Evolutionary conservation across 2,113 vertebrate genomes (phyloP).

Genomic region (Hypocryptadius cinnamomeus): DNA sequence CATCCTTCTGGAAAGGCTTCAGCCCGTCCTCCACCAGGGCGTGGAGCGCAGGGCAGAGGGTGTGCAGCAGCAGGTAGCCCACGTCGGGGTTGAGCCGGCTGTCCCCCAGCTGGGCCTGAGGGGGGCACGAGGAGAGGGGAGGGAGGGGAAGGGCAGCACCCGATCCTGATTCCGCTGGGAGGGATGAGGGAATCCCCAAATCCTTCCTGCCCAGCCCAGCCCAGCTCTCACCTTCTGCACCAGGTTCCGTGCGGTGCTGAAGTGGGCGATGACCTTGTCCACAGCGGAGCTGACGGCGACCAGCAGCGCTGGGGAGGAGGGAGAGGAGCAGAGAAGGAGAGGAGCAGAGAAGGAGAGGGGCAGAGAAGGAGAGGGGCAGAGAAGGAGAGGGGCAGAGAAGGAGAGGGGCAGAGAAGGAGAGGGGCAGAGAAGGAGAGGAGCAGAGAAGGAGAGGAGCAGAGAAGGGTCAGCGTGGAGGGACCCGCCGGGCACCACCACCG

Average conservation of each 20-base stretch:
- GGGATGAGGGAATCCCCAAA: background rate
- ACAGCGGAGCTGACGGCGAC: slow-evolving; percentile 82
- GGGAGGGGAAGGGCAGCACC: background rate
- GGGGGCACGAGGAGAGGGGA: background rate
- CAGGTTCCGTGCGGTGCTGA: slow-evolving; percentile 83
- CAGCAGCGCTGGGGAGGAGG: slow-evolving; percentile 74
- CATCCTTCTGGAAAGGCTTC: slow-evolving; percentile 91
- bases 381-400: no score
- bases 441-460: background rate
- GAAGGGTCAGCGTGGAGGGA: background rate
- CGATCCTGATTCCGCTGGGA: background rate
- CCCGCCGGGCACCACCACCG: background rate
- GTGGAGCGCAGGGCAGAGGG: slow-evolving; percentile 86
- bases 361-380: no score
- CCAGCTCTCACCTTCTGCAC: slow-evolving; percentile 86
- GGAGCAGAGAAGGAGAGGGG: no score
- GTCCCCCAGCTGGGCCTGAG: slow-evolving; percentile 90
- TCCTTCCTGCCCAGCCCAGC: background rate
- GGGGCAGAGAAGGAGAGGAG: no score
- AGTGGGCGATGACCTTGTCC: slow-evolving; percentile 88
- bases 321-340: background rate
- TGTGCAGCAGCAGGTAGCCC: slow-evolving; percentile 87
- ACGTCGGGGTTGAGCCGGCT: slow-evolving; percentile 88
- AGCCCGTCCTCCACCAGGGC: slow-evolving; percentile 84
- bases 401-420: background rate